Evolutionary conservation across 1,140 invertebrate genomes (phyloP), one percentile per base, ranked within the genome.

Genomic region (Temnothorax curvispinosus): DNA sequence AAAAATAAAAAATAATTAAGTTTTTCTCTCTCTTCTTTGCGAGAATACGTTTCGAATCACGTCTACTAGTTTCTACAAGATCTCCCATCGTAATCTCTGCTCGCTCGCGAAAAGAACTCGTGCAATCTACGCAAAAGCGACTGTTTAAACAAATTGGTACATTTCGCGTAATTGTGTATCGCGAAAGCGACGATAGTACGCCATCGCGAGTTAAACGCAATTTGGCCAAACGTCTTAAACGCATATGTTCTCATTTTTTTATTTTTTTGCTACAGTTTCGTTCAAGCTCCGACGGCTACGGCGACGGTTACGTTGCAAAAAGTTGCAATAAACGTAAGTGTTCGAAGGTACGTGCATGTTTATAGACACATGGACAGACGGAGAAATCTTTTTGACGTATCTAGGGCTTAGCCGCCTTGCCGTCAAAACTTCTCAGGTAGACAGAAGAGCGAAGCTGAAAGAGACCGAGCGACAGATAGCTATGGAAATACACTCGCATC

Each of bases 371-470:
- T 3, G 7, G 32, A 44, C 69, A 13, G 13, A 74, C 13, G 44
- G 56, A 41, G 58, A 85, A 76, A 52, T 32, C 38, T 77, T 74
- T 78, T 47, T 85, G 82, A 85, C 82, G 18, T 85, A 86, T 58
- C 85, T 86, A 47, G 75, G 76, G 75, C 75, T 86, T 86, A 86
- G 62, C 27, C n/a, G 52, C 38, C 56, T 69, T 52, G 35, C 38
- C 64, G 74, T 86, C 76, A 69, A 18, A 85, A 86, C 85, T 86
- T 80, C 35, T 78, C 75, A 67, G 74, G 38, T 65, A 60, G 21
- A 41, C 41, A 69, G 32, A 86, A 58, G 64, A 86, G 76, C 38
- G 32, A 69, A 69, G 62, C n/a, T 56, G 50, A 78, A 67, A 67
- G 32, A 78, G 54, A 58, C 54, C 74, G 74, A 58, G 62, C 18